Conservation (phyloP, 2,888 invertebrate species). For the Cremastinae sp. region DNA sequence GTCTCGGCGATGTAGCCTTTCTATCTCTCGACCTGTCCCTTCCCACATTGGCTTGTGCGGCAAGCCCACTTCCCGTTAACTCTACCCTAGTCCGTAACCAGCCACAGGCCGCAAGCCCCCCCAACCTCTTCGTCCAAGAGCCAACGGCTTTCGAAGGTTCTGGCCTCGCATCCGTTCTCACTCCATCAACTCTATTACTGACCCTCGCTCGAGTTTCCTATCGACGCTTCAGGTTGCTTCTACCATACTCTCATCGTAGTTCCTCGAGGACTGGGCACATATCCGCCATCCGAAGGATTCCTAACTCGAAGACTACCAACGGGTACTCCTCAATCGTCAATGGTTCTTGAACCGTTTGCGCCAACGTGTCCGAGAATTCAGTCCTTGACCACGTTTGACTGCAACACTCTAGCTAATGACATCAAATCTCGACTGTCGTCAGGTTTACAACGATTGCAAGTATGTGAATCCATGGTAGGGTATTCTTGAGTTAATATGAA, state of each 20-base stretch:
- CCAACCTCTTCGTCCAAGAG: slow-evolving; percentile 39
- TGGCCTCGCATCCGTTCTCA: slow-evolving; percentile 39
- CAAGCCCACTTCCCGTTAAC: slow-evolving; percentile 72
- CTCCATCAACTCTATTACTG: slow-evolving; percentile 31
- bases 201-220: slow-evolving; percentile 30
- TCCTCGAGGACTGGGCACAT: background rate
- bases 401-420: background rate
- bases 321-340: slow-evolving; percentile 20
- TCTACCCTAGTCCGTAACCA: slow-evolving; percentile 71
- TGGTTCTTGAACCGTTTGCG: slow-evolving; percentile 17
- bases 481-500: too few relatives aligned
- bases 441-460: too few relatives aligned
- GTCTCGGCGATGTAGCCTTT: slow-evolving; percentile 62
- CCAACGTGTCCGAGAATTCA: slow-evolving; percentile 19
- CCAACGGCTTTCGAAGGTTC: slow-evolving; percentile 6
- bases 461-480: too few relatives aligned
- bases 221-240: slow-evolving; percentile 46
- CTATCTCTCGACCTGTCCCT: slow-evolving; percentile 34
- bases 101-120: slow-evolving; percentile 73
- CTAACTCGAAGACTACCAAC: slow-evolving; percentile 25
- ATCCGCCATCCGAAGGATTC: slow-evolving; percentile 6
- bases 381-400: background rate
- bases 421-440: too few relatives aligned
- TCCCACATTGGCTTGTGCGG: slow-evolving; percentile 67
- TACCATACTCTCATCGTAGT: slow-evolving; percentile 31